Evolutionary conservation across 2,113 vertebrate species (phyloP).

Genomic region (Silurus asotus): DNA sequence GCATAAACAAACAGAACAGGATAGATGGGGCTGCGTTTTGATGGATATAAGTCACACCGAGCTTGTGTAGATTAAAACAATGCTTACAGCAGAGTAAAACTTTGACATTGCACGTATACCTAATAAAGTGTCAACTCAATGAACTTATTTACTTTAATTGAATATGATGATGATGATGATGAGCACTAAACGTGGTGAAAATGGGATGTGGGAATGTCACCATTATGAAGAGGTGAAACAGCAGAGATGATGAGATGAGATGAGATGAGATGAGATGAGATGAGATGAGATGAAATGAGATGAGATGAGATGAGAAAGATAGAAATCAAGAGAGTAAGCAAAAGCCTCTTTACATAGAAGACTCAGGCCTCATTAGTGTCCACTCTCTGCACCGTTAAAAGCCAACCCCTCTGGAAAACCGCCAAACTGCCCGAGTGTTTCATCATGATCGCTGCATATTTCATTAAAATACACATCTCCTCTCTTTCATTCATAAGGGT

Average conservation of each 20-base stretch:
- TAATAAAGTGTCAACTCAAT: background rate
- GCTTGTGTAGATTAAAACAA: background rate
- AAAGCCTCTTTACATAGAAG: constrained; percentile 45
- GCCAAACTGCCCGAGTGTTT: constrained; percentile 64
- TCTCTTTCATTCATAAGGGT: constrained; percentile 60
- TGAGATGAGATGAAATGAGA: background rate
- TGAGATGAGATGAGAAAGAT: background rate
- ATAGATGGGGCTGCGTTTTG: background rate
- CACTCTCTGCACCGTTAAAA: constrained; percentile 58
- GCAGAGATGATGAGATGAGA: background rate
- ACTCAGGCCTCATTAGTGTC: constrained; percentile 65
- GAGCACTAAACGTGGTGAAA: background rate
- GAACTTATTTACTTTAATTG: background rate
- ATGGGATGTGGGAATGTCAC: background rate
- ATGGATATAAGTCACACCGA: constrained; percentile 17
- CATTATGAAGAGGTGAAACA: background rate
- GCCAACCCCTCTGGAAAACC: constrained; percentile 54
- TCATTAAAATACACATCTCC: constrained; percentile 63
- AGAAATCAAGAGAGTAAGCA: background rate
- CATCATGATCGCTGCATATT: constrained; percentile 69
- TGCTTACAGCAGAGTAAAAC: background rate
- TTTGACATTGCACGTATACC: background rate
- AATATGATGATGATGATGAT: background rate
- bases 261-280: background rate
- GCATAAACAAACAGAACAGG: constrained; percentile 17